Base-by-base conservation (phyloP, 2,113 vertebrate genomes). In the Rhea pennata region DNA sequence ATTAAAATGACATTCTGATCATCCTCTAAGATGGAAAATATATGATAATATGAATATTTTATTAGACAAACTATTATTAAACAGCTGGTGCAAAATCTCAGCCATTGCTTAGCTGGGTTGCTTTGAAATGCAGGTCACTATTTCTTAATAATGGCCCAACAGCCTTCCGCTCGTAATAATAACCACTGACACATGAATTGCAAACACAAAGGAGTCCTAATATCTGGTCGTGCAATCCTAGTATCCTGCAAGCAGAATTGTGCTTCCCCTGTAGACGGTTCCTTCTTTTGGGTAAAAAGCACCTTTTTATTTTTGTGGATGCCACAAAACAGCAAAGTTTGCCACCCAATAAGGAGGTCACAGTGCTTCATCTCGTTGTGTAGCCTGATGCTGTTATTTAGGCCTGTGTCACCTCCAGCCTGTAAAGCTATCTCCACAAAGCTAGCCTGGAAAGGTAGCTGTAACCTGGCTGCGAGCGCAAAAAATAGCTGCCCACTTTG, bases 21-120 rank as follows among this genome's bases (percentile, higher is more conserved):
- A 96, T 97, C 91, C 24, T 92, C 84, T 95, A 94, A 92, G 97
- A 97, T 96, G 92, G 94, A 93, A 97, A 96, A 94, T 97, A 95
- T 98, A 97, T 95, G 96, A 97, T 97, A 97, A 92, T 73, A 98
- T 98, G 95, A 98, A 98, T 98, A 98, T 98, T 98, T 98, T 97
- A 98, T 98, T 97, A 93, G 96, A 97, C 84, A 97, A 98, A 98
- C 95, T 97, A 92, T 96, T 97, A 97, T 96, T 96, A 93, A 97
- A 91, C 96, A 96, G 95, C 92, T 87, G 91, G 92, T 93, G 92
- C 84, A 62, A 69, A 88, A 65, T 94, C 77, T 84, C 93, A 88
- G 71, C 84, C 74, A 42, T 70, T 76, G 92, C 85, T 90, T 29
- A 90, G 84, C 84, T 78, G 24, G 62, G 53, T 62, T 90, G 75